These are phyloP conservation scores for Myiozetetes cayanensis DNA, from an alignment of 2,113 vertebrate genomes.

Conservation along the genomic window DNA sequence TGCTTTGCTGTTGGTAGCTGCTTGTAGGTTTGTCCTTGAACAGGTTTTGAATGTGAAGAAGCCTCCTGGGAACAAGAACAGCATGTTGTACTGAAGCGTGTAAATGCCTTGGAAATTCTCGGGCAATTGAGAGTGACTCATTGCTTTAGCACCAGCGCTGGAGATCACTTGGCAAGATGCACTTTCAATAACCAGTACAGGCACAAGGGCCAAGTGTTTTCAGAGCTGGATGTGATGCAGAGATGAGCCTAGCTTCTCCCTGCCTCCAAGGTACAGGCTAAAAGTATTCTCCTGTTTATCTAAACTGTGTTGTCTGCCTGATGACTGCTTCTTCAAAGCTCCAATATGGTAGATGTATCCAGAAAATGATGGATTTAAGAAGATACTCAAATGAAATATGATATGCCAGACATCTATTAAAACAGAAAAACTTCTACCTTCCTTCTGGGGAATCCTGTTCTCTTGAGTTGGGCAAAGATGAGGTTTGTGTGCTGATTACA, in stretches of 20 bases:
- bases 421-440: not conserved
- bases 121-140: not conserved
- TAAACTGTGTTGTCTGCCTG: not conserved
- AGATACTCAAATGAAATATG: conserved; percentile 3
- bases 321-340: not conserved
- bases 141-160: not conserved
- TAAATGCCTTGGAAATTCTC: not conserved
- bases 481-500: not conserved
- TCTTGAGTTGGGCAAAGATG: not conserved
- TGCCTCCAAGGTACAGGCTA: not conserved
- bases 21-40: conserved; percentile 55
- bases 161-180: not conserved
- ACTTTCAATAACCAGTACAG: not conserved
- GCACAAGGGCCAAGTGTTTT: not conserved
- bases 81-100: not conserved
- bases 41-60: conserved; percentile 50
- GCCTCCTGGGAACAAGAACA: not conserved
- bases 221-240: not conserved
- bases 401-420: not conserved
- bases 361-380: not conserved
- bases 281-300: not conserved
- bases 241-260: not conserved
- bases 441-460: not conserved
- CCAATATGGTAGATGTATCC: not conserved
- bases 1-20: conserved; percentile 2